phyloP scores from a whole-genome alignment of 2,113 vertebrate species.

The Camelus dromedarius region DNA sequence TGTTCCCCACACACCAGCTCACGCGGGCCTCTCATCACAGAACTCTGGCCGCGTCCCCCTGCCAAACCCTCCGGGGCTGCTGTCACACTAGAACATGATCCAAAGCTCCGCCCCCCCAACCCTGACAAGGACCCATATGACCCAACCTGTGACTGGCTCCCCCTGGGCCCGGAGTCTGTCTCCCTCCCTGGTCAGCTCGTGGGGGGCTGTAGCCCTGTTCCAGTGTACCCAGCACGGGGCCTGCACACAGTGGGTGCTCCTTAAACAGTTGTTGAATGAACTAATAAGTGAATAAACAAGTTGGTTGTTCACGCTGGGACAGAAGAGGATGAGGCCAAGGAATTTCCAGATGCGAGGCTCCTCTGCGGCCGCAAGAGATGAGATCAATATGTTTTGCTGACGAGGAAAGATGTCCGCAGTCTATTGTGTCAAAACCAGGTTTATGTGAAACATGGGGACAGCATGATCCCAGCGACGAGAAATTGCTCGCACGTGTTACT shows the following conservation, averaged over 20 bases:
- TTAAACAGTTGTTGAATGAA: accelerated
- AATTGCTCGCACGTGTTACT: neutral
- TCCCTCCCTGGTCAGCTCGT: too few species aligned
- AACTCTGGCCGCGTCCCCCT: neutral
- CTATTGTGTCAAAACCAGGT: neutral
- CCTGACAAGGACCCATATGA: neutral
- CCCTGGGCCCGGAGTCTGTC: accelerated
- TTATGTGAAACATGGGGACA: too few species aligned
- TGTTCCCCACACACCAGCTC: neutral
- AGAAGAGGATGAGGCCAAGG: neutral
- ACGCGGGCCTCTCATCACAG: neutral
- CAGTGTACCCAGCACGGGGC: neutral
- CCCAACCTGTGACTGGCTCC: accelerated
- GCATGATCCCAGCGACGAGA: accelerated
- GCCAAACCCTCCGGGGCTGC: neutral
- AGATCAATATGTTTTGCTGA: neutral
- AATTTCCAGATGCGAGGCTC: neutral
- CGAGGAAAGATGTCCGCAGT: neutral
- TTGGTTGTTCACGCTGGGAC: neutral
- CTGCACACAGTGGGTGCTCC: neutral
- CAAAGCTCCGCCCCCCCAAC: too few species aligned
- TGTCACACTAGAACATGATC: neutral
- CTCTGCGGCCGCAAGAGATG: neutral
- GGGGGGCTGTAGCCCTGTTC: too few species aligned
- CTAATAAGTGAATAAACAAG: too few species aligned